Conservation (phyloP, 1,140 invertebrate genomes). For the Lutraria rhynchaena region DNA sequence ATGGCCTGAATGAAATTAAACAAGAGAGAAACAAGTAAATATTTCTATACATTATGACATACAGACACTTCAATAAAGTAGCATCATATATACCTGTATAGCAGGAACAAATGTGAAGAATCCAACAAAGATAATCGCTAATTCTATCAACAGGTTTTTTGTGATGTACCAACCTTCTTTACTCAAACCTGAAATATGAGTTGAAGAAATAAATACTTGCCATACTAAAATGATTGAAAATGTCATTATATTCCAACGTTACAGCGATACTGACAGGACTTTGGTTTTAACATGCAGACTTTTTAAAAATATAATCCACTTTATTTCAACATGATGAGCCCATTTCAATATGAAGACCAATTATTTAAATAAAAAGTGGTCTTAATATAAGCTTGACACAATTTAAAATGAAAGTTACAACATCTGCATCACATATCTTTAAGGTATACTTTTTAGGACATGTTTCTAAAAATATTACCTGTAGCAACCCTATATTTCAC, state of each 20-base stretch:
- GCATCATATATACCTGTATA: slow-evolving; percentile 86
- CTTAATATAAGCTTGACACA: too few species aligned
- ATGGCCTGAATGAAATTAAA: too few species aligned
- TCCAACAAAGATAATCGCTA: slow-evolving; percentile 95
- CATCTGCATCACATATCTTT: background rate
- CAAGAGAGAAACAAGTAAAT: too few species aligned
- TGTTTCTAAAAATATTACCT: too few species aligned
- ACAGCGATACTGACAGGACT: background rate
- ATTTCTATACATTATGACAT: too few species aligned
- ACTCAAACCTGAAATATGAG: slow-evolving; percentile 86
- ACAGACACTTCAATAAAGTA: too few species aligned
- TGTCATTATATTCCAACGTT: background rate
- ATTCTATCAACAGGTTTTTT: slow-evolving; percentile 95
- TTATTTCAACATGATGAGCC: too few species aligned
- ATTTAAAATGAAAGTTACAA: too few species aligned
- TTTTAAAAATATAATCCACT: too few species aligned
- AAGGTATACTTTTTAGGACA: background rate
- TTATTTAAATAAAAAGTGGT: too few species aligned
- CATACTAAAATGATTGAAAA: background rate
- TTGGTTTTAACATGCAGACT: background rate
- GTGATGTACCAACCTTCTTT: slow-evolving; percentile 98
- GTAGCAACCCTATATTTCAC: slow-evolving; percentile 96
- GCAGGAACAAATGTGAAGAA: slow-evolving; percentile 90
- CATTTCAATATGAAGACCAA: too few species aligned
- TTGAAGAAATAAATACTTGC: background rate